These are phyloP conservation scores for Leptothorax acervorum DNA, from an alignment of 2,888 invertebrate species.

Conservation along the genomic window DNA sequence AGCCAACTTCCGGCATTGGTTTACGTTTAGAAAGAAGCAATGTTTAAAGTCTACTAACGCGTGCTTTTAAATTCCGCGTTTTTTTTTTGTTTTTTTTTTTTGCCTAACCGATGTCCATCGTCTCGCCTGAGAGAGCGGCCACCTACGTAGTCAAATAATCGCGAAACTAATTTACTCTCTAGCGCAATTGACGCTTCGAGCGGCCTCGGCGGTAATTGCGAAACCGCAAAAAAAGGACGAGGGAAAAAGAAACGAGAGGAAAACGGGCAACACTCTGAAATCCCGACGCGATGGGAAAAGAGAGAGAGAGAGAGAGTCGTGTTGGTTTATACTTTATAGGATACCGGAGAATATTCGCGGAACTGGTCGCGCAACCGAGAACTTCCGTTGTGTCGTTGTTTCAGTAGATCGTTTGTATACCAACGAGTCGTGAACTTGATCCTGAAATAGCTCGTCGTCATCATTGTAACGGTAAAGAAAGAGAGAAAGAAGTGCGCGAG, in stretches of 20 bases:
- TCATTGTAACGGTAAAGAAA: slow-evolving; percentile 41
- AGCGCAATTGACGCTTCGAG: slow-evolving; percentile 48
- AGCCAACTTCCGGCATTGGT: not conserved
- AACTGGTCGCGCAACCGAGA: slow-evolving; percentile 35
- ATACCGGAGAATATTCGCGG: slow-evolving; percentile 44
- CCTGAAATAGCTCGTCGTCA: slow-evolving; percentile 56
- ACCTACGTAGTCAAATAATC: slow-evolving; percentile 53
- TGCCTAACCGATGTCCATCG: not conserved
- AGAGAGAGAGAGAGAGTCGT: not conserved
- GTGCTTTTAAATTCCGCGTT: not conserved
- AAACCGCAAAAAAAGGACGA: slow-evolving; percentile 44
- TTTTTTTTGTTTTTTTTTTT: not conserved
- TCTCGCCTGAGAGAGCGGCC: slow-evolving; percentile 29
- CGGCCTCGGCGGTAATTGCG: slow-evolving; percentile 38
- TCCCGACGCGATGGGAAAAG: not conserved
- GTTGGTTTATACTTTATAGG: slow-evolving; percentile 7
- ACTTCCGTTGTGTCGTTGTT: slow-evolving; percentile 54
- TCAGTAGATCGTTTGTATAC: slow-evolving; percentile 58
- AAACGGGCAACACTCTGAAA: slow-evolving; percentile 22
- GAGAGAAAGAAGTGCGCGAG: slow-evolving; percentile 13
- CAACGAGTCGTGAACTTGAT: slow-evolving; percentile 65
- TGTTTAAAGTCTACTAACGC: slow-evolving; percentile 37
- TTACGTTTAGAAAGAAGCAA: not conserved
- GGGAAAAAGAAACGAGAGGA: slow-evolving; percentile 14
- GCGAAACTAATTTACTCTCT: slow-evolving; percentile 46